Percentiles rank a stretch among this genome's conserved stretches.
These are phyloP conservation scores for Polyommatus iphigenia DNA, from an alignment of 2,888 invertebrate genomes.

Conservation along the genomic window DNA sequence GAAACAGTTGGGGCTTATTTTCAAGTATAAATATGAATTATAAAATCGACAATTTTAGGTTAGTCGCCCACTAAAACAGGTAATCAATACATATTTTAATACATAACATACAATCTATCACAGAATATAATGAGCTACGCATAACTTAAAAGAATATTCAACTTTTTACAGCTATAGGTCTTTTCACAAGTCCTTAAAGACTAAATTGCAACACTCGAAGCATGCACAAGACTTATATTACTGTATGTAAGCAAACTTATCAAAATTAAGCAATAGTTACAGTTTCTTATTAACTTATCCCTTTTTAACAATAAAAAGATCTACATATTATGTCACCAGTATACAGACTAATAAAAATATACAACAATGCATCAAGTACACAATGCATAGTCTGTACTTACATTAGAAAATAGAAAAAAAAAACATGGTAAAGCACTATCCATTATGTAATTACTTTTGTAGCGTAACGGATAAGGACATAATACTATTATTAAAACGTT, in stretches of 20 bases:
- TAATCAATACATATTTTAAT: conserved; percentile 34
- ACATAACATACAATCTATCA: conserved; percentile 54
- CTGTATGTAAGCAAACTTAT: background rate
- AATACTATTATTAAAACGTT: no score
- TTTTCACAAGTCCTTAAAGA: background rate
- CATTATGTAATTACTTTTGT: no score
- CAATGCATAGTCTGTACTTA: no score
- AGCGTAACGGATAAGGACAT: no score
- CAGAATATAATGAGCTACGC: conserved; percentile 63
- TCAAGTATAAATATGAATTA: no score
- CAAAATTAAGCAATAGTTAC: background rate
- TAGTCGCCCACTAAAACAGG: no score
- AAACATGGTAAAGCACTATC: no score
- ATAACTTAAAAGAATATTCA: conserved; percentile 31
- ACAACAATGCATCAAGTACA: no score
- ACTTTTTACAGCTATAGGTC: conserved; percentile 20
- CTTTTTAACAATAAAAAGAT: background rate
- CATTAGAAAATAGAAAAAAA: no score
- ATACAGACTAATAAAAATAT: no score
- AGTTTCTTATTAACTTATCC: background rate
- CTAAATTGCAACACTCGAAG: background rate
- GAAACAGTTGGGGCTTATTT: no score
- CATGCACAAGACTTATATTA: background rate
- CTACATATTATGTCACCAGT: background rate
- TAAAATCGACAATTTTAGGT: no score